Conservation (phyloP, 2,888 invertebrate genomes). For the Tortrix viridana region DNA sequence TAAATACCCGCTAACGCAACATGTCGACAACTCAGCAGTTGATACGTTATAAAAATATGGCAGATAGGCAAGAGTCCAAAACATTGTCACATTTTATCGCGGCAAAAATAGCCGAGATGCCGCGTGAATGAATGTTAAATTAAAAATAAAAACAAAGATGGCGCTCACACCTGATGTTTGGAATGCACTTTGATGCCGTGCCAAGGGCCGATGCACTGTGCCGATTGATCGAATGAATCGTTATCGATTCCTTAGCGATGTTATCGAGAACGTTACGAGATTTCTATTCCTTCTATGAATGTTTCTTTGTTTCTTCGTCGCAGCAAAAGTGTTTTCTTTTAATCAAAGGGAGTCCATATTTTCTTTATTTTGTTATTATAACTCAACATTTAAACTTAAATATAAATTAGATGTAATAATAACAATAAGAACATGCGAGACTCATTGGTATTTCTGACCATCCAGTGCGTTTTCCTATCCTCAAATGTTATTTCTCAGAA, state of each 20-base stretch:
- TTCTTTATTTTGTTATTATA: no score
- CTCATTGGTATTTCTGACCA: no score
- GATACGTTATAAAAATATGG: constrained; percentile 32
- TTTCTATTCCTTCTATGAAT: no score
- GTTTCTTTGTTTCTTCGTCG: no score
- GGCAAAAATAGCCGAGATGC: constrained; percentile 31
- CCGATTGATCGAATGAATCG: constrained; percentile 19
- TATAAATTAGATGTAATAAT: no score
- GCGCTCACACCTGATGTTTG: constrained; percentile 36
- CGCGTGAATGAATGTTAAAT: constrained; percentile 36
- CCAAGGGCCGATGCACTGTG: constrained; percentile 31
- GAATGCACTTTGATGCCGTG: constrained; percentile 40
- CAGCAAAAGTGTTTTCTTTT: no score
- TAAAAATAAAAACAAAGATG: constrained; percentile 39
- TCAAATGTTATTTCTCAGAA: no score
- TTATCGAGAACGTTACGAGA: no score
- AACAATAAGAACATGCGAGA: no score
- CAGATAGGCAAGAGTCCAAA: constrained; percentile 38
- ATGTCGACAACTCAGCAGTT: constrained; percentile 35
- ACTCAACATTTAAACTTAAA: no score
- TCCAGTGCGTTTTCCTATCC: no score
- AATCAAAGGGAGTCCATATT: no score
- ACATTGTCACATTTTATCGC: constrained; percentile 38
- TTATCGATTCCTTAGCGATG: constrained; percentile 6
- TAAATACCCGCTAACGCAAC: constrained; percentile 15